A percentile compares a stretch with the other conserved stretches of the same genome.
These are phyloP conservation scores for Atrichornis clamosus DNA, from an alignment of 2,113 vertebrate genomes.

Conservation along the genomic window DNA sequence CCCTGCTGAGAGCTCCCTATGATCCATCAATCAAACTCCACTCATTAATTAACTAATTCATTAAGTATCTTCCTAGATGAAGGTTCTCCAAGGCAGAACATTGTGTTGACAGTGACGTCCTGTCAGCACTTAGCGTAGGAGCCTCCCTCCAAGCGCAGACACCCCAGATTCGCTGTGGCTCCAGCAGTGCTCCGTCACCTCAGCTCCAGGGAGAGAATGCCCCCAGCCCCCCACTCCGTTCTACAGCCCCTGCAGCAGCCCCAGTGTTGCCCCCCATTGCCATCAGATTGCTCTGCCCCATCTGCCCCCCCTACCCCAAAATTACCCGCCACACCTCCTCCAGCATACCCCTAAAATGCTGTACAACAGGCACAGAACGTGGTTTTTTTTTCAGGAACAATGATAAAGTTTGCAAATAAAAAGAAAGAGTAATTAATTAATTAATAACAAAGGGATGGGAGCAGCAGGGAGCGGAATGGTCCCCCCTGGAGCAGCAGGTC, in stretches of 20 bases:
- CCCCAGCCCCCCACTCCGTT: fast-evolving
- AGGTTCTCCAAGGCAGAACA: constrained; percentile 68
- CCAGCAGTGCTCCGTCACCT: fast-evolving
- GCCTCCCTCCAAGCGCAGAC: not conserved
- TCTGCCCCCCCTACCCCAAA: not conserved
- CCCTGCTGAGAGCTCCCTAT: constrained; percentile 66
- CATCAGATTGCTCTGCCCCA: not conserved
- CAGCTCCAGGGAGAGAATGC: fast-evolving
- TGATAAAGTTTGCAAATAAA: not conserved
- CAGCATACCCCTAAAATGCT: not conserved
- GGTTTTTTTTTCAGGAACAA: fast-evolving
- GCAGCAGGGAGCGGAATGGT: not conserved
- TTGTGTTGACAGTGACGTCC: constrained; percentile 65
- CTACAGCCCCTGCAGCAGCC: not conserved
- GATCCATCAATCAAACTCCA: constrained; percentile 71
- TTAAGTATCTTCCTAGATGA: constrained; percentile 73
- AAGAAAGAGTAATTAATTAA: not conserved
- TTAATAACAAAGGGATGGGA: not conserved
- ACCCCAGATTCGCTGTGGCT: not conserved
- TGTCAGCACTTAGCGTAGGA: constrained; percentile 31
- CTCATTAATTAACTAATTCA: constrained; percentile 78
- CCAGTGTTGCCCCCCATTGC: not conserved
- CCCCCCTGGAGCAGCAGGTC: fast-evolving
- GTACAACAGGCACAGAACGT: fast-evolving
- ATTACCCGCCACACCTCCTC: not conserved